phyloP scores from a whole-genome alignment of 2,113 vertebrate genomes.

The Erythrocercus mccallii region DNA sequence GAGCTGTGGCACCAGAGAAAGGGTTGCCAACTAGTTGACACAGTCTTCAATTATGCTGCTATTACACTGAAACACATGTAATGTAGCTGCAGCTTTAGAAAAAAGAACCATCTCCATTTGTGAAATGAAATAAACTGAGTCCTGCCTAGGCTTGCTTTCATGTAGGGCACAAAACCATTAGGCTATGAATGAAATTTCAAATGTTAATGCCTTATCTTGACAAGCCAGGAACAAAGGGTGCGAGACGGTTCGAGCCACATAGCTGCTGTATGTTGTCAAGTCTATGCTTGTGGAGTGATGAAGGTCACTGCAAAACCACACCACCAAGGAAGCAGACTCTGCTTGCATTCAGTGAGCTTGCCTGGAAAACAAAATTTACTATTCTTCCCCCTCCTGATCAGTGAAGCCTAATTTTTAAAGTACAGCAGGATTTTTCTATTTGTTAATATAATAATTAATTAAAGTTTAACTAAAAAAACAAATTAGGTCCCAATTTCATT shows the following conservation, averaged over 20 bases:
- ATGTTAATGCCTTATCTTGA: neutral
- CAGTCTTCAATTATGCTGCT: conserved; percentile 21
- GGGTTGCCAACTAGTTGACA: conserved; percentile 10
- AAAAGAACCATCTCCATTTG: neutral
- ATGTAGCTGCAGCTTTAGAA: neutral
- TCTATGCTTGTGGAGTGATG: accelerated
- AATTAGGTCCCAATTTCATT: neutral
- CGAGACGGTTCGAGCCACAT: accelerated
- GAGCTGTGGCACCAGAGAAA: neutral
- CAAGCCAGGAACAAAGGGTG: neutral
- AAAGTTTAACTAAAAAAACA: neutral
- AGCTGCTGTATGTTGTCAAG: neutral
- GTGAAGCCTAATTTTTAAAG: neutral
- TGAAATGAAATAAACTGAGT: neutral
- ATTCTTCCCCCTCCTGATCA: neutral
- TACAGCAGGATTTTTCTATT: neutral
- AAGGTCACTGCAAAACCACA: neutral
- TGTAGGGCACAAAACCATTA: neutral
- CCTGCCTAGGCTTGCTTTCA: neutral
- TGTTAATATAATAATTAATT: neutral
- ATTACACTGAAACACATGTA: conserved; percentile 16
- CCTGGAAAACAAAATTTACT: neutral
- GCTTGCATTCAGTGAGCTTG: neutral
- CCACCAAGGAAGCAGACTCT: neutral
- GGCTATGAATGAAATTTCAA: neutral